These are phyloP conservation scores for Poeciliopsis retropinna DNA, from an alignment of 2,113 vertebrate species.

Conservation along the genomic window DNA sequence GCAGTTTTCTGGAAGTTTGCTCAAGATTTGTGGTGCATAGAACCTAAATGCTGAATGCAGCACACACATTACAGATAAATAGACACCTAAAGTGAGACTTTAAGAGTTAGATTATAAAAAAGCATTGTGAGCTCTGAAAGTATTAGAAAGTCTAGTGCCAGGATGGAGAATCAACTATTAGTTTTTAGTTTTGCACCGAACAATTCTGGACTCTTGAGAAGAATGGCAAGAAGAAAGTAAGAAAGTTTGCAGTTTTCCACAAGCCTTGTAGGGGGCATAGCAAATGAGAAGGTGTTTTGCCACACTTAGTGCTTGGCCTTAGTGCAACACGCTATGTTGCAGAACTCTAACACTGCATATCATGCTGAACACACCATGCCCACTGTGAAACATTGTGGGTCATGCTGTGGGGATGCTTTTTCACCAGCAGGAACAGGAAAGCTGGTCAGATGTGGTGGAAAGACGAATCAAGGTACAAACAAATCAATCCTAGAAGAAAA, in stretches of 20 bases:
- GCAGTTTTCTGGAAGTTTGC: no score
- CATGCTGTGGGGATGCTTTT: background rate
- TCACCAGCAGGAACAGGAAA: background rate
- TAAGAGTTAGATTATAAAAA: no score
- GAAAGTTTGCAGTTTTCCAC: background rate
- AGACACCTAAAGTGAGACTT: no score
- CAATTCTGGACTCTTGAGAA: background rate
- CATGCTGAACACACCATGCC: background rate
- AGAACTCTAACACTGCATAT: no score
- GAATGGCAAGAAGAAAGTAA: background rate
- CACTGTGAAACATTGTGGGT: background rate
- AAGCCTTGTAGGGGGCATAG: background rate
- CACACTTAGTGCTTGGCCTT: background rate
- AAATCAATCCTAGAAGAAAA: background rate
- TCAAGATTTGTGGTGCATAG: no score
- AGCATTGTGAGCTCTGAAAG: no score
- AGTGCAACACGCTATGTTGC: background rate
- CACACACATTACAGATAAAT: no score
- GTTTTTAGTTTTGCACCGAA: background rate
- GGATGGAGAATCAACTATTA: background rate
- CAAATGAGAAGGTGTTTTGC: background rate
- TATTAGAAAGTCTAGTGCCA: no score
- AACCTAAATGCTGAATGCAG: no score
- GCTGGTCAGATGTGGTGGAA: background rate
- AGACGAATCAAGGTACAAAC: background rate